Evolutionary conservation across 1,140 invertebrate species (phyloP), one percentile per base, ranked within the genome.

Genomic region (Ephestia elutella): DNA sequence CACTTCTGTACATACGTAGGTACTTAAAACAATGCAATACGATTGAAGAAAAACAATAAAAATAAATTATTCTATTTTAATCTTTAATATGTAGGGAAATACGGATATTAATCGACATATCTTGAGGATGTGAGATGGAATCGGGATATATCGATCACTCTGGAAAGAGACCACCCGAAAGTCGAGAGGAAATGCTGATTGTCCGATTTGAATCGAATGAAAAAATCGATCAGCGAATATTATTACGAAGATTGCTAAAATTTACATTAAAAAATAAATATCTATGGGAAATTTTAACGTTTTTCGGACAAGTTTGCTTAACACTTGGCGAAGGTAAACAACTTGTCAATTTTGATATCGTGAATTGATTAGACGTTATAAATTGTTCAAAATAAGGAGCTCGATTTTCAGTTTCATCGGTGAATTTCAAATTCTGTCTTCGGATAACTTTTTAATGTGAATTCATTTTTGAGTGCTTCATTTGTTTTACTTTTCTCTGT

Each of bases 121-220:
- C 53, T 56, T 56, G 59, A 60, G 15, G 53, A 59, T 63, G 56
- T 62, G 62, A 57, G 59, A 68, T 68, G 54, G 38, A 25, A 69
- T 71, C 68, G 62, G 62, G 57, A 72, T 63, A 49, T 60, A 73
- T 71, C 68, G 66, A 74, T 71, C 71, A 71, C 54, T 71, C 69
- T 60, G 57, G 57, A 73, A 69, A 62, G 60, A 62, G 71, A 74
- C 69, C 69, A 74, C 71, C 68, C 69, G 71, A 71, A 74, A 54
- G 63, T 25, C 18, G 48, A 15, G 30, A 49, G 50, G 50, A 57
- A 57, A 57, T 48, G 28, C 20, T 18, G 56, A 54, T 21, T 25
- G 50, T 25, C n/a, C 38, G 38, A 44, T 44, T 44, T 44, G 38
- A 44, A 44, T 44, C 38, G 19, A 25, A 53, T 20, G 21, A 53